Conservation (phyloP, 2,888 invertebrate genomes). For the Neoitamus cyanurus region DNA sequence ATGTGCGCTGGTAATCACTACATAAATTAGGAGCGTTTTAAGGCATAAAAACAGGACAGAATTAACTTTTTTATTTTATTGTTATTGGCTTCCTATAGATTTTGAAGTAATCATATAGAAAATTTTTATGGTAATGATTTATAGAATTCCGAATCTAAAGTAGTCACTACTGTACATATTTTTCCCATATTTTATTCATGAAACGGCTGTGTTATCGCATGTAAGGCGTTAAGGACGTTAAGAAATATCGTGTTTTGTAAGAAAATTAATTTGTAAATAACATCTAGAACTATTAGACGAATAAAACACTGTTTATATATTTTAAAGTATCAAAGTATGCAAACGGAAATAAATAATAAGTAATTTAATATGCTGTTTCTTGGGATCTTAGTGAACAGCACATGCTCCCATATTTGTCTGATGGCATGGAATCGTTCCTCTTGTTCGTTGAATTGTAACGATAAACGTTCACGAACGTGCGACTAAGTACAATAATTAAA, state of each 20-base stretch:
- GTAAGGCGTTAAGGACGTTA: constrained; percentile 13
- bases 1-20: background rate
- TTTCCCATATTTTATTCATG: constrained; percentile 9
- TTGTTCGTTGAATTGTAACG: no score
- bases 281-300: background rate
- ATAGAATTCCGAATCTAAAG: background rate
- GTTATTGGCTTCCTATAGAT: background rate
- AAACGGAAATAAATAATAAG: constrained; percentile 18
- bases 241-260: constrained; percentile 30
- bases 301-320: constrained; percentile 34
- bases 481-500: no score
- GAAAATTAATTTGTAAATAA: constrained; percentile 26
- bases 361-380: constrained; percentile 4
- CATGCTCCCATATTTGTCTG: no score
- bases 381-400: no score
- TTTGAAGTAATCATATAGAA: background rate
- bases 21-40: background rate
- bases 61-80: background rate
- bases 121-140: background rate
- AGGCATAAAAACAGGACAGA: background rate
- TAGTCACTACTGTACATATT: background rate
- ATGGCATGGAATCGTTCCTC: no score
- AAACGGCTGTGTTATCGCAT: constrained; percentile 43
- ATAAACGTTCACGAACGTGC: no score
- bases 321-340: constrained; percentile 11